Evolutionary conservation across 2,797 vertebrate species (phyloP).

Genomic region (Columba guinea): DNA sequence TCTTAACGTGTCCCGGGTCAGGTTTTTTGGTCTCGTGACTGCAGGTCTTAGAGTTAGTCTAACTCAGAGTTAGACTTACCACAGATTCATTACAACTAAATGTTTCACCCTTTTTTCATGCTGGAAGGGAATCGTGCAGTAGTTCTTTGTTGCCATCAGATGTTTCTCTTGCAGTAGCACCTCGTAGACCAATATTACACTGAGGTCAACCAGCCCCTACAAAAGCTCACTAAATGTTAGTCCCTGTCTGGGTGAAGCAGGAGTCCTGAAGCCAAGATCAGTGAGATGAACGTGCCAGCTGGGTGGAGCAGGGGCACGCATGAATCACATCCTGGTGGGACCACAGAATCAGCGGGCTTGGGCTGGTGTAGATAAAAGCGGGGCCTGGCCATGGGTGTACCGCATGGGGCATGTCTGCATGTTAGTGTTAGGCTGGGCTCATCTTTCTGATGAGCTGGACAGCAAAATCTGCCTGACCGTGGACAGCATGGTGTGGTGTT

Average conservation of each 20-base stretch:
- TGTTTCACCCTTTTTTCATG: background rate
- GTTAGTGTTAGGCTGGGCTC: background rate
- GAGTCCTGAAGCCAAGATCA: background rate
- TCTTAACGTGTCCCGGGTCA: background rate
- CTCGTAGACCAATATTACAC: background rate
- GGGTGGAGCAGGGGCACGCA: constrained; percentile 49
- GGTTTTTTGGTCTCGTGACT: background rate
- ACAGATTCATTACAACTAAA: background rate
- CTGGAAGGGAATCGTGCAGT: background rate
- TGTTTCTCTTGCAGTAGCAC: background rate
- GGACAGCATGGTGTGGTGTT: fast-evolving
- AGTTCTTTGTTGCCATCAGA: background rate
- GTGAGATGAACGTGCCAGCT: constrained; percentile 21
- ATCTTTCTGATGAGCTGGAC: background rate
- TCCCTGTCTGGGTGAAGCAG: background rate
- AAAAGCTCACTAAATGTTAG: background rate
- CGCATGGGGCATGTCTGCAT: background rate
- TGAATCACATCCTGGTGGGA: constrained; percentile 68
- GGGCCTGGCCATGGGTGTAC: constrained; percentile 2
- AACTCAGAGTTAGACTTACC: background rate
- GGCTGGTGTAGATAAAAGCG: constrained; percentile 33
- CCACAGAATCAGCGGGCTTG: background rate
- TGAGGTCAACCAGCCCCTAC: background rate
- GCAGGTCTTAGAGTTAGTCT: background rate
- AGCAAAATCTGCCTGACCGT: background rate